These are phyloP conservation scores for Heliocidaris tuberculata DNA, from an alignment of 35 echinoderm and acorn worm species.

Conservation along the genomic window DNA sequence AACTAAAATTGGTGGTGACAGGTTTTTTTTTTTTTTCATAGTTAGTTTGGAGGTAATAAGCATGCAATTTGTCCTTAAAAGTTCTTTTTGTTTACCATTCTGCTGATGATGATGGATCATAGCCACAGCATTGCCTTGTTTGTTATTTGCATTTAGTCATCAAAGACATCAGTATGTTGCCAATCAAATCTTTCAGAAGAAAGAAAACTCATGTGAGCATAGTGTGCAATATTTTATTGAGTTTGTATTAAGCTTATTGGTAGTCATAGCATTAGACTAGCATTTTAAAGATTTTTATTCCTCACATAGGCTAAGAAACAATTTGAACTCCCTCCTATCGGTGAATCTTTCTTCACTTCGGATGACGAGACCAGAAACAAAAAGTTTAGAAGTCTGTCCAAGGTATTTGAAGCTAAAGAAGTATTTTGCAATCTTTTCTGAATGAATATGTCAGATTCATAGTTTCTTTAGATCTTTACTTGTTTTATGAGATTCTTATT, in stretches of 20 bases:
- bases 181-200: no score
- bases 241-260: no score
- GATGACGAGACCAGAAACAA: conserved; percentile 43
- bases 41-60: neutral
- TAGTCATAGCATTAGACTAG: neutral
- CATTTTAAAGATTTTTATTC: neutral
- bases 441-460: neutral
- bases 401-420: conserved; percentile 5
- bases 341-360: conserved; percentile 15
- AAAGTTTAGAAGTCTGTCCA: neutral
- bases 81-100: neutral
- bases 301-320: neutral
- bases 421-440: neutral
- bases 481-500: neutral
- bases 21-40: neutral
- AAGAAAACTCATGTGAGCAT: no score
- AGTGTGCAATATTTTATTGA: no score
- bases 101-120: neutral
- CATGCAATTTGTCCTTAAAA: neutral
- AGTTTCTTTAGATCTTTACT: neutral
- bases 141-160: no score
- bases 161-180: no score
- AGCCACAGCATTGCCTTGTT: neutral
- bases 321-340: conserved; percentile 20
- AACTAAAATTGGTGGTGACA: no score